phyloP scores from a whole-genome alignment of 2,797 vertebrate species.

The Gymnodraco acuticeps region DNA sequence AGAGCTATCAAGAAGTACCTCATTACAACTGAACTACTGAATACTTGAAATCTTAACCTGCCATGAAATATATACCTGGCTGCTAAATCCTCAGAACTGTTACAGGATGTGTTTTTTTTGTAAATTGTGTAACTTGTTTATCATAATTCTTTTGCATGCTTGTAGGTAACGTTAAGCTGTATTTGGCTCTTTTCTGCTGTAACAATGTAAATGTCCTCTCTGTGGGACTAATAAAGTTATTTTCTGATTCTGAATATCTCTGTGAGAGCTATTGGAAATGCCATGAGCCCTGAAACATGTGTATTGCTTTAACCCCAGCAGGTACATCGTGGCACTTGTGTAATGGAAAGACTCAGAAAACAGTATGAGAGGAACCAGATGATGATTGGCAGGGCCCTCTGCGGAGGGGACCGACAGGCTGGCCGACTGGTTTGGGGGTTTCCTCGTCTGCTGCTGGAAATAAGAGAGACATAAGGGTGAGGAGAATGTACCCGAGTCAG shows the following conservation, averaged over 20 bases:
- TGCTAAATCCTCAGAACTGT: no score
- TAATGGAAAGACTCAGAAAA: slow-evolving; percentile 65
- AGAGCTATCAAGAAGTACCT: not conserved
- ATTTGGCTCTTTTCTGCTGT: no score
- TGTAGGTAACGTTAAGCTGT: no score
- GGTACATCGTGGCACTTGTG: slow-evolving; percentile 48
- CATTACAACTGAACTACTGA: not conserved
- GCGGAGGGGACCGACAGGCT: slow-evolving; percentile 51
- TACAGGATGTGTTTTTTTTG: no score
- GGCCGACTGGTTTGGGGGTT: slow-evolving; percentile 74
- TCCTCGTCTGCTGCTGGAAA: slow-evolving; percentile 72
- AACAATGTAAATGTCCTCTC: no score
- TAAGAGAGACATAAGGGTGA: slow-evolving; percentile 42
- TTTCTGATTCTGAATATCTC: not conserved
- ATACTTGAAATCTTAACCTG: not conserved
- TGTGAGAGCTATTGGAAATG: slow-evolving; percentile 27
- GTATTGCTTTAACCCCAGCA: slow-evolving; percentile 55
- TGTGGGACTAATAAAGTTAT: no score
- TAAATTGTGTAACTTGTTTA: no score
- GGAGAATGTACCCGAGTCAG: slow-evolving; percentile 32
- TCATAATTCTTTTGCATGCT: no score
- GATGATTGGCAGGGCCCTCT: slow-evolving; percentile 83
- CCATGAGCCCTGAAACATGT: slow-evolving; percentile 13
- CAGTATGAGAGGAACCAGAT: slow-evolving; percentile 51
- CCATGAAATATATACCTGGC: no score